Evolutionary conservation across 2,113 vertebrate species (phyloP).

Genomic region (Papio anubis): DNA sequence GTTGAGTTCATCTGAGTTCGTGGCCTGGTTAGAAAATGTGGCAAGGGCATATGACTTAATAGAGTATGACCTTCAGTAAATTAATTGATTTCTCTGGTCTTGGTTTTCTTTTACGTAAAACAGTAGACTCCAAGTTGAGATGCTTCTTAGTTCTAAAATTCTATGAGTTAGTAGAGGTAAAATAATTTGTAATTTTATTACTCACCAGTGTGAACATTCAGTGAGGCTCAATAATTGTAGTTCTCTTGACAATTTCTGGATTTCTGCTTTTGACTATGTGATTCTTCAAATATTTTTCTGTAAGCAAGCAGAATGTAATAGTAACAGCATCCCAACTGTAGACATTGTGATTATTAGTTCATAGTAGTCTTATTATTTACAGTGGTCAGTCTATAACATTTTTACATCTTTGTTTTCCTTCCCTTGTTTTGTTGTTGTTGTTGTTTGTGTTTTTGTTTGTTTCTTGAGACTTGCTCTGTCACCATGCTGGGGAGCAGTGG

Average conservation of each 20-base stretch:
- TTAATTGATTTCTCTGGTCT: not conserved
- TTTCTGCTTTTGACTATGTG: constrained; percentile 20
- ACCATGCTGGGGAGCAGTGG: too few relatives aligned
- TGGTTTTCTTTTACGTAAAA: not conserved
- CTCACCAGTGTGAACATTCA: not conserved
- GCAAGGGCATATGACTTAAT: not conserved
- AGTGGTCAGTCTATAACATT: not conserved
- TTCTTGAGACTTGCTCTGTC: too few relatives aligned
- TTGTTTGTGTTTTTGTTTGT: too few relatives aligned
- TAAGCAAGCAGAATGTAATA: constrained; percentile 20
- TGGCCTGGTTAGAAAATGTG: not conserved
- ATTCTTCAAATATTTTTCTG: constrained; percentile 53
- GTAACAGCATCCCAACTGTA: not conserved
- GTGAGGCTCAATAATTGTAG: not conserved
- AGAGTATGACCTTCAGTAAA: not conserved
- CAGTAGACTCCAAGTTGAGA: not conserved
- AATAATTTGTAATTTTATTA: not conserved
- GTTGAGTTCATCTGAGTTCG: not conserved
- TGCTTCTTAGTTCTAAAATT: not conserved
- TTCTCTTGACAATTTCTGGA: constrained; percentile 8
- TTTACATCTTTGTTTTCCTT: not conserved
- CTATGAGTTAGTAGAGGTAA: not conserved
- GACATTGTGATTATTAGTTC: not conserved
- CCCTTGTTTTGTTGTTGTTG: too few relatives aligned
- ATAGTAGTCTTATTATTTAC: not conserved